Evolutionary conservation across 2,888 invertebrate genomes (phyloP), one percentile per base, ranked within the genome.

Genomic region (Tryphoninae sp.): DNA sequence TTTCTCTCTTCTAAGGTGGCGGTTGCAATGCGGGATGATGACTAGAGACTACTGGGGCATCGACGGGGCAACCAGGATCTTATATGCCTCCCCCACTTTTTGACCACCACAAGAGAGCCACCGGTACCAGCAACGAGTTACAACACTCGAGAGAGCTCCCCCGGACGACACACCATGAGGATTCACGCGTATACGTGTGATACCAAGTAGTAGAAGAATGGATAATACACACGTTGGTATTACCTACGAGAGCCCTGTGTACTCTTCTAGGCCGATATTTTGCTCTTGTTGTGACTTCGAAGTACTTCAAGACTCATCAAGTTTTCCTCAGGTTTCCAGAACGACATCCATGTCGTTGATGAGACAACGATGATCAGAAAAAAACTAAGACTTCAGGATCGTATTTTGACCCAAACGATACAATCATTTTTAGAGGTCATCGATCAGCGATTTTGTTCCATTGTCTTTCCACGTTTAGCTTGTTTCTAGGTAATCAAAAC

Each of bases 1-100:
- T 84, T 71, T 80, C 74, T 75, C 64, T 76, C 23, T 64, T 74
- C 81, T 74, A 80, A 68, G 40, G 78, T 80, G 80, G 74, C 73
- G 74, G 77, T 78, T 85, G 84, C 80, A 82, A 84, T 78, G 82
- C 83, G 87, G 87, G 89, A 89, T 89, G 90, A 89, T 91, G 90
- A 90, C 90, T 89, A 90, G 89, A 89, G 90, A 86, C 89, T 90
- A 90, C 91, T 90, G 90, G 88, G 88, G 86, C 84, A 81, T 86
- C 87, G 87, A 86, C 87, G 87, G 86, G 86, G 86, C 86, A 86
- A 86, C 87, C 85, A 87, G 88, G 89, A 89, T 88, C 90, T 92
- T 92, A 92, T 92, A 91, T 91, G 89, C 87, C 86, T 87, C 91
- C 90, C 91, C 90, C 90, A 89, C 90, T 91, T 89, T 88, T 80